Evolutionary conservation across 2,888 invertebrate genomes (phyloP).

Genomic region (Chrysolina oricalcia): DNA sequence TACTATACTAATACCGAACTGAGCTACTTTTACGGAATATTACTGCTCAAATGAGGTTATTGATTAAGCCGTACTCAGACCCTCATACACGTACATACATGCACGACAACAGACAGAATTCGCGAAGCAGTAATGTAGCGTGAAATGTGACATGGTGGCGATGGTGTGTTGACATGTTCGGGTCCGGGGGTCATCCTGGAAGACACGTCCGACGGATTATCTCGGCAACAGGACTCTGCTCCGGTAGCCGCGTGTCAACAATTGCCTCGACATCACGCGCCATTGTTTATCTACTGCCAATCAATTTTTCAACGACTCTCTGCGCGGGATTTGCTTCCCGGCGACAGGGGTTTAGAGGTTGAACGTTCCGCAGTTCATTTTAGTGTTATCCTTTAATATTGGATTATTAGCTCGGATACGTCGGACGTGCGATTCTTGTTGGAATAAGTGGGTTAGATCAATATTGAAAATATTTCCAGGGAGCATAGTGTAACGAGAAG

Average conservation of each 20-base stretch:
- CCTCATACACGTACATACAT: not conserved
- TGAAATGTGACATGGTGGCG: conserved; percentile 64
- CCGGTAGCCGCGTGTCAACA: conserved; percentile 62
- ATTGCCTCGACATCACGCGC: conserved; percentile 50
- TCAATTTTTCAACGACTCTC: conserved; percentile 23
- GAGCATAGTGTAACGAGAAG: not conserved
- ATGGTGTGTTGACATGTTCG: conserved; percentile 66
- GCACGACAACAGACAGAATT: not conserved
- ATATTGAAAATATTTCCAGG: not conserved
- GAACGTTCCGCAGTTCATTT: conserved; percentile 17
- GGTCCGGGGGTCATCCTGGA: conserved; percentile 67
- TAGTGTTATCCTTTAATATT: conserved; percentile 21
- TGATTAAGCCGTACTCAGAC: not conserved
- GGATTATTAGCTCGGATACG: conserved; percentile 21
- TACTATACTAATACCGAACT: no score
- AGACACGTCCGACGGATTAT: conserved; percentile 69
- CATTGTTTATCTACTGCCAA: conserved; percentile 24
- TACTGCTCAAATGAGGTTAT: not conserved
- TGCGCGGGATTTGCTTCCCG: conserved; percentile 16
- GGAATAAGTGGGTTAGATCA: conserved; percentile 10
- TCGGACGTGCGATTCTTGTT: conserved; percentile 18
- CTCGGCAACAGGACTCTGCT: conserved; percentile 59
- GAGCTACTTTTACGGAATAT: no score
- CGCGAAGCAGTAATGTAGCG: conserved; percentile 22
- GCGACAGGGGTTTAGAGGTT: conserved; percentile 16